These are phyloP conservation scores for Pterostichus madidus DNA, from an alignment of 2,888 invertebrate genomes.

Conservation along the genomic window DNA sequence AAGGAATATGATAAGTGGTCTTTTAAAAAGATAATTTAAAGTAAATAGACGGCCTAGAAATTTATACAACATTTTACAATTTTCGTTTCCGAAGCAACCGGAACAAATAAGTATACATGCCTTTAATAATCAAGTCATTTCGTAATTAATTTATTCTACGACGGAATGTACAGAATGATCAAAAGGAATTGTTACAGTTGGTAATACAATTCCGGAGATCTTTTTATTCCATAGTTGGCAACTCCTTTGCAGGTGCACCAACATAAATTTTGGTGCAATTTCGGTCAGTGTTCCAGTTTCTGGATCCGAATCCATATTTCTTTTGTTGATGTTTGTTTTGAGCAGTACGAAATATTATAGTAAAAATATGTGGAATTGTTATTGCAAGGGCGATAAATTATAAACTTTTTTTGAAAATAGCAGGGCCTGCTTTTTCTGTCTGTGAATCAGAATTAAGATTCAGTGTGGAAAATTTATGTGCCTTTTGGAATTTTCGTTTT, in stretches of 20 bases:
- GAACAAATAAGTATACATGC: no score
- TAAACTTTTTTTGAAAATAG: conserved; percentile 37
- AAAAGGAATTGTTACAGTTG: no score
- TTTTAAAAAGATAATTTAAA: no score
- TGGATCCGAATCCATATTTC: conserved; percentile 27
- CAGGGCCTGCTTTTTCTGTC: conserved; percentile 27
- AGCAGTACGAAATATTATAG: conserved; percentile 43
- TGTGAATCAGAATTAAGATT: conserved; percentile 52
- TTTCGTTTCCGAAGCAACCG: no score
- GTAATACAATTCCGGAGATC: no score
- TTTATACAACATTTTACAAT: no score
- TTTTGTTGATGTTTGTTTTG: conserved; percentile 32
- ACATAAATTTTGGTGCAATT: not conserved
- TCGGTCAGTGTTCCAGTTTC: not conserved
- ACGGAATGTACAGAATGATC: no score
- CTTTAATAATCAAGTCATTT: no score
- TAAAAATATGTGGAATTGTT: conserved; percentile 44
- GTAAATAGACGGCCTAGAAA: no score
- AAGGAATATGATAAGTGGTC: no score
- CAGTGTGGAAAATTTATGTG: conserved; percentile 50
- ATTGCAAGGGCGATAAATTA: conserved; percentile 27
- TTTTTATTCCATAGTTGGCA: no score
- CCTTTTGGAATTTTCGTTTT: conserved; percentile 43
- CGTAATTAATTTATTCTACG: no score
- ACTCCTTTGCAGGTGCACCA: not conserved